Percentiles rank a stretch among this genome's conserved stretches.
Conservation (phyloP, 2,888 invertebrate species). For the Sympetrum striolatum region DNA sequence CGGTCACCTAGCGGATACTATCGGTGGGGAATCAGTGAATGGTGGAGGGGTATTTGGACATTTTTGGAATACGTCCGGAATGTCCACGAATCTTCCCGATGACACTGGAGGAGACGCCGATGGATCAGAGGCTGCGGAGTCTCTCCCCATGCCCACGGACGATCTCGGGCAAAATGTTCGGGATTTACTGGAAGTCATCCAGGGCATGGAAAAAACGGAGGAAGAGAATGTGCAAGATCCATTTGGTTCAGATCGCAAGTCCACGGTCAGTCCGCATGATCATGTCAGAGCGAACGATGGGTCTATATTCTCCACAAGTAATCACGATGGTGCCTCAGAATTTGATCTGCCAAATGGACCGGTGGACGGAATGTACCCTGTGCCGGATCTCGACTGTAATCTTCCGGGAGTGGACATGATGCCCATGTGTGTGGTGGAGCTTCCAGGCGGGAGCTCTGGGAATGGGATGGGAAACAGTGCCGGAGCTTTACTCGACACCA, state of each 20-base stretch:
- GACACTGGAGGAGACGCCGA: conserved; percentile 21
- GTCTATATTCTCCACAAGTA: conserved; percentile 56
- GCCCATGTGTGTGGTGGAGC: conserved; percentile 60
- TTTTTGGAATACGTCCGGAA: conserved; percentile 23
- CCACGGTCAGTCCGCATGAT: conserved; percentile 61
- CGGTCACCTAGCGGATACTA: conserved; percentile 57
- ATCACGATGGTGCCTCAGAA: conserved; percentile 53
- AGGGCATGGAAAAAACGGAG: conserved; percentile 70
- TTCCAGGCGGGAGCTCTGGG: conserved; percentile 52
- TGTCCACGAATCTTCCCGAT: conserved; percentile 44
- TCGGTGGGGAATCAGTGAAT: conserved; percentile 48
- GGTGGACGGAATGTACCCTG: conserved; percentile 7
- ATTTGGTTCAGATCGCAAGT: conserved; percentile 52
- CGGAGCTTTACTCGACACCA: background rate
- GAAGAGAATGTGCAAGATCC: conserved; percentile 50
- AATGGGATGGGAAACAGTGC: background rate
- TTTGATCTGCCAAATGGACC: conserved; percentile 9
- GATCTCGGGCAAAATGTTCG: conserved; percentile 69
- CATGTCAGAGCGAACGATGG: conserved; percentile 55
- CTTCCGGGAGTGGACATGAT: conserved; percentile 60
- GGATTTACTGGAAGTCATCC: conserved; percentile 78
- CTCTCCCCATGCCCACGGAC: conserved; percentile 48
- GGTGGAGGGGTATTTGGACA: conserved; percentile 49
- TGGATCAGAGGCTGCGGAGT: background rate
- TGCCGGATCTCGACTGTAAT: conserved; percentile 1